A percentile compares a stretch with the other conserved stretches of the same genome.
Conservation (phyloP, 2,113 vertebrate species). For the Gallinago jamesoni region DNA sequence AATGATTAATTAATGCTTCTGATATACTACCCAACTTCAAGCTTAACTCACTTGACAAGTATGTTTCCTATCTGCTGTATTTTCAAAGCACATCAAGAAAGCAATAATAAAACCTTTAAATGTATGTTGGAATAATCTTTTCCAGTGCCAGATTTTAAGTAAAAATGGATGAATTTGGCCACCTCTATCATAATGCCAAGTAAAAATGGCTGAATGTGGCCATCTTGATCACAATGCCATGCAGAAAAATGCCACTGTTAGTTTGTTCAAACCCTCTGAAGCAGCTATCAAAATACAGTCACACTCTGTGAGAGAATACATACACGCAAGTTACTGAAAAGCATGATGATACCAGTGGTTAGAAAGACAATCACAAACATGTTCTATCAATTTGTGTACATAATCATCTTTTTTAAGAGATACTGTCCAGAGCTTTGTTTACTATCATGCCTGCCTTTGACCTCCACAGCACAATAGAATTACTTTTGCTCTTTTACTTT, state of each 20-base stretch:
- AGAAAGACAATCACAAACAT: not conserved
- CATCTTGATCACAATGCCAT: not conserved
- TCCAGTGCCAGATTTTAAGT: not conserved
- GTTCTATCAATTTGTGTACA: not conserved
- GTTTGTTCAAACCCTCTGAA: not conserved
- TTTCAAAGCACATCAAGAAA: not conserved
- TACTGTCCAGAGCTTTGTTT: not conserved
- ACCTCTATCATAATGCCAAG: not conserved
- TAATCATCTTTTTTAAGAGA: not conserved
- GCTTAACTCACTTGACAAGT: not conserved
- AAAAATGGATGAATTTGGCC: not conserved
- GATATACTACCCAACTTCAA: not conserved
- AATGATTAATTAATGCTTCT: not conserved
- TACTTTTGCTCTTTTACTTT: not conserved
- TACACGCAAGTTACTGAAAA: not conserved
- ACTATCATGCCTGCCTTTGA: not conserved
- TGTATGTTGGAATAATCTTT: not conserved
- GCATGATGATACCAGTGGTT: not conserved
- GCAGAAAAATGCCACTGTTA: not conserved
- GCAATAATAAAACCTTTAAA: not conserved
- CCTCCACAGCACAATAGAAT: fast-evolving
- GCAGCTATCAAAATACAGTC: not conserved
- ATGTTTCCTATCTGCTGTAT: not conserved
- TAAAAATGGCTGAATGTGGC: not conserved
- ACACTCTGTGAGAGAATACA: not conserved